Evolutionary conservation across 37 sponge, comb jelly and placozoan species (phyloP).

Genomic region (Axinella damicornis): DNA sequence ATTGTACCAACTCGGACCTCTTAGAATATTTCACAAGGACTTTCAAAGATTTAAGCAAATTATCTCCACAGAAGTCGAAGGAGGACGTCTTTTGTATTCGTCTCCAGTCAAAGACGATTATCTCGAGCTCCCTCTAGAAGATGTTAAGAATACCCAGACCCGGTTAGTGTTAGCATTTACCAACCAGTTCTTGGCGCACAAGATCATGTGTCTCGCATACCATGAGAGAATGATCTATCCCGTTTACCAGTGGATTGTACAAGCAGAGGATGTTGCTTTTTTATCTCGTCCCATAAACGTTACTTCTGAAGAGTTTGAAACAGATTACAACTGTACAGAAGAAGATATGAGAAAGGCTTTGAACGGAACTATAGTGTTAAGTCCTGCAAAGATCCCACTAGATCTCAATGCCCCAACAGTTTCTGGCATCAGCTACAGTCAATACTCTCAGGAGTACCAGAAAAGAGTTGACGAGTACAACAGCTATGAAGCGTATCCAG

Average conservation of each 20-base stretch:
- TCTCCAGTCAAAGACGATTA: not conserved
- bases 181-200: not conserved
- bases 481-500: too few species aligned
- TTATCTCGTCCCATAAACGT: too few species aligned
- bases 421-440: constrained; percentile 1
- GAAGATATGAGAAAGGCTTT: too few species aligned
- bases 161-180: not conserved
- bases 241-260: not conserved
- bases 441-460: constrained; percentile 5
- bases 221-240: not conserved
- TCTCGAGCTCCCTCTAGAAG: not conserved
- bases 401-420: not conserved
- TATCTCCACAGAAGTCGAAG: not conserved
- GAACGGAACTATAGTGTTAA: not conserved
- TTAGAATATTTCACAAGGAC: too few species aligned
- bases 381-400: not conserved
- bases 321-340: too few species aligned
- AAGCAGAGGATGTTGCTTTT: too few species aligned
- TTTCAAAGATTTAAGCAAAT: too few species aligned
- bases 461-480: constrained; percentile 12
- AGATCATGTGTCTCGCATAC: not conserved
- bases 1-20: not conserved
- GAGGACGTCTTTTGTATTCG: too few species aligned
- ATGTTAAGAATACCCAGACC: not conserved
- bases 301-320: too few species aligned